phyloP scores from a whole-genome alignment of 2,113 vertebrate genomes.

The Eretmochelys imbricata region DNA sequence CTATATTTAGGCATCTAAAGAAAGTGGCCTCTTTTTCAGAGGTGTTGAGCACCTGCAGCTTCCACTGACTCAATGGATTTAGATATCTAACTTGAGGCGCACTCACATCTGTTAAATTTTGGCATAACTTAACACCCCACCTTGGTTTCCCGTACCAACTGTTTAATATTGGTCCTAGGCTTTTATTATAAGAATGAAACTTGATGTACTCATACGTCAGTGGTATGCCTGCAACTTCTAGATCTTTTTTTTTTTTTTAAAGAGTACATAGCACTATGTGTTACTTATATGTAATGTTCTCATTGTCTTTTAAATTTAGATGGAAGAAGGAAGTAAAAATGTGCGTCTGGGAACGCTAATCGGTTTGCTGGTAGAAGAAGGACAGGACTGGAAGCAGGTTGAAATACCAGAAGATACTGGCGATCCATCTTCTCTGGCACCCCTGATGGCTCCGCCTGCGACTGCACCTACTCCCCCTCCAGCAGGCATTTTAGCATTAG shows the following conservation, averaged over 20 bases:
- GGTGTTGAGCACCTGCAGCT: not conserved
- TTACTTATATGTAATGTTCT: not conserved
- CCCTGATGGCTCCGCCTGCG: not conserved
- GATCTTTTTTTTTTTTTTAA: not conserved
- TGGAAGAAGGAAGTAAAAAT: constrained; percentile 91
- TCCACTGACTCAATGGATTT: not conserved
- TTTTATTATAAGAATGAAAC: not conserved
- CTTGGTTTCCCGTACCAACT: not conserved
- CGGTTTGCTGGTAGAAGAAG: constrained; percentile 93
- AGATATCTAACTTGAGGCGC: not conserved
- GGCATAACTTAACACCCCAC: not conserved
- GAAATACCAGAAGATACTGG: constrained; percentile 83
- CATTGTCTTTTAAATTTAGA: constrained; percentile 75
- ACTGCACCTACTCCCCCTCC: constrained; percentile 23
- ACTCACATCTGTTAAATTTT: not conserved
- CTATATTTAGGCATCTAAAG: not conserved
- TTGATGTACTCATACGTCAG: not conserved
- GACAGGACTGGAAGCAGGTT: constrained; percentile 94
- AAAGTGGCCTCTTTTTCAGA: not conserved
- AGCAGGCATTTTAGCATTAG: constrained; percentile 44
- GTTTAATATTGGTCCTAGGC: not conserved
- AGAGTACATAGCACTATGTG: not conserved
- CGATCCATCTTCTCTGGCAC: constrained; percentile 48
- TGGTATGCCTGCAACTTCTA: not conserved
- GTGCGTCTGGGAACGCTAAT: constrained; percentile 90